These are phyloP conservation scores for Dryas iulia DNA, from an alignment of 1,140 invertebrate species.

Conservation along the genomic window DNA sequence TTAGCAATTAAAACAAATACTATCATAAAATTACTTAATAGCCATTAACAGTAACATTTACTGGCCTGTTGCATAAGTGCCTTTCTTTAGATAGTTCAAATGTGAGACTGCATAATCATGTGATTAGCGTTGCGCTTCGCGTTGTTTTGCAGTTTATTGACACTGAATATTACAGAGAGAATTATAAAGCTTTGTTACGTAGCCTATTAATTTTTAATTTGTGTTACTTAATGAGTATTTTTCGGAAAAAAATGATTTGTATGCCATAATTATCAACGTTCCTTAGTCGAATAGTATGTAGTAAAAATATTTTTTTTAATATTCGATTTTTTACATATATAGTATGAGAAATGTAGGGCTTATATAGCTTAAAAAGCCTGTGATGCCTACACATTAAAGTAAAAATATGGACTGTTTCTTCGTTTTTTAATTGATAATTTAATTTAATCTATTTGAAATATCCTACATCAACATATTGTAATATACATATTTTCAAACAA, in stretches of 20 bases:
- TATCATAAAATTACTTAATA: neutral
- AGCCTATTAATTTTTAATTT: neutral
- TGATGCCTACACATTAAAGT: no score
- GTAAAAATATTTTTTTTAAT: no score
- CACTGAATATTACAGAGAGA: neutral
- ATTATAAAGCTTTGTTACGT: neutral
- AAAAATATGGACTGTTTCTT: no score
- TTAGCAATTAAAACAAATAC: neutral
- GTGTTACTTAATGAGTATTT: neutral
- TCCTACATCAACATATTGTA: no score
- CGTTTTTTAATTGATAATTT: no score
- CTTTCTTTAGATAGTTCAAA: conserved; percentile 24
- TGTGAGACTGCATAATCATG: conserved; percentile 11
- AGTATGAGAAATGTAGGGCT: no score
- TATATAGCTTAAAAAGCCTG: no score
- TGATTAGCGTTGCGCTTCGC: neutral
- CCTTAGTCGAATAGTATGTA: no score
- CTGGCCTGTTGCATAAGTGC: conserved; percentile 7
- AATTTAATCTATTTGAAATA: no score
- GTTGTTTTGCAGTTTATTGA: neutral
- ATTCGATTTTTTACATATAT: no score
- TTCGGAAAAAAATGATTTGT: neutral
- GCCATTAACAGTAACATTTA: neutral
- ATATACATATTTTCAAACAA: no score
- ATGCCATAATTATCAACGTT: no score